These are phyloP conservation scores for Ispidina lecontei DNA, from an alignment of 2,797 vertebrate genomes.

Conservation along the genomic window DNA sequence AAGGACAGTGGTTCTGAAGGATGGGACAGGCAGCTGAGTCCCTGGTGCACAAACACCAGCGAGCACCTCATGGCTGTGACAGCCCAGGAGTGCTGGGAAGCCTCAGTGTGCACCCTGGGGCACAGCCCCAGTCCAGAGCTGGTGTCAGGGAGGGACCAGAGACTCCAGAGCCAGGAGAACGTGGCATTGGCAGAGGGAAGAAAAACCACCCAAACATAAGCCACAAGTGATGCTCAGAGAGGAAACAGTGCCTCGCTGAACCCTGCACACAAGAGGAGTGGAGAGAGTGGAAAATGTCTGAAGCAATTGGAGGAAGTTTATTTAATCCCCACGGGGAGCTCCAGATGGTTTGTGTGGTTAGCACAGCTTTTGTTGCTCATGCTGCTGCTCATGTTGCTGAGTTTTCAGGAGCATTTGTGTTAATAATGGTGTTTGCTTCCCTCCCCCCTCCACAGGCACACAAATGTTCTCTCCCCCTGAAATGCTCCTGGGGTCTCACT, in stretches of 20 bases:
- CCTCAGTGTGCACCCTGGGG: neutral
- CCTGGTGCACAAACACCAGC: fast-evolving
- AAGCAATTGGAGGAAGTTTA: conserved; percentile 48
- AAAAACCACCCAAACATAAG: neutral
- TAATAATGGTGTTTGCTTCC: neutral
- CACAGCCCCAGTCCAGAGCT: fast-evolving
- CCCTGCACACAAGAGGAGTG: conserved; percentile 21
- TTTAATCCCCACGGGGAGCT: conserved; percentile 55
- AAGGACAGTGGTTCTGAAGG: fast-evolving
- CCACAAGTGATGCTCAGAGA: conserved; percentile 18
- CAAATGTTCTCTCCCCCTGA: fast-evolving
- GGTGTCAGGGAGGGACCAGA: fast-evolving
- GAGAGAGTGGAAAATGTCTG: conserved; percentile 32
- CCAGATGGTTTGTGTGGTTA: conserved; percentile 44
- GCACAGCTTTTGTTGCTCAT: neutral
- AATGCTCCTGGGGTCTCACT: fast-evolving
- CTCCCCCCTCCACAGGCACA: fast-evolving
- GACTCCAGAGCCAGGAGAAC: neutral
- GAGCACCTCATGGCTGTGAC: fast-evolving
- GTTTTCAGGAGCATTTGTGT: neutral
- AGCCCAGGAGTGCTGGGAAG: fast-evolving
- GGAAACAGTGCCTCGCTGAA: neutral
- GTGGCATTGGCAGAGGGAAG: neutral
- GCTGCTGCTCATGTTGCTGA: neutral
- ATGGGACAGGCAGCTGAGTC: neutral